Base-by-base conservation (phyloP, 2,888 invertebrate genomes). In the Microplitis manilae region DNA sequence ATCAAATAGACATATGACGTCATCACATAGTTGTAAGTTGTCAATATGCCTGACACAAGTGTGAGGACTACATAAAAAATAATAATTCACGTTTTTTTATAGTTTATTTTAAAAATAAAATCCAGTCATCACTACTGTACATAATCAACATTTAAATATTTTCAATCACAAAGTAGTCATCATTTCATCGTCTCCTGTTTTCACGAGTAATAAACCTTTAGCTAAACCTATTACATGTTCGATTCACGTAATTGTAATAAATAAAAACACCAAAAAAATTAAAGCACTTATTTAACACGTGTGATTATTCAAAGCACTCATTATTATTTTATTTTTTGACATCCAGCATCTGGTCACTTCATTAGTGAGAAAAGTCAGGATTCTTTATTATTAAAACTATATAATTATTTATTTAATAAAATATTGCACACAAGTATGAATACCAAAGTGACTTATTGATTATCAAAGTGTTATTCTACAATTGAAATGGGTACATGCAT, bases 401-500 rank as follows among this genome's bases (percentile, higher is more conserved):
- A 50, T 50, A 50, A 50, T 50, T 50, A 50, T 50, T 50, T 50
- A 13, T 50, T 50, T 13, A 50, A 50, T 13, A 50, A 30, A 13
- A 50, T 13, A 50, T 50, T 50, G 30, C 4, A 30, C 30, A 30
- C 30, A 30, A 30, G 30, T 30, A 30, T 30, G 13, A 50, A 50
- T 13, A 50, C 8, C 8, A 50, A 8, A 50, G 50, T 50, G 50
- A 50, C 50, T 9, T 9, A 50, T 50, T 50, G 50, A 50, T 50
- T 50, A 8, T 50, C 8, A 50, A 50, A 50, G 50, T 13, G 50
- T 50, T 50, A 13, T 50, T 50, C 50, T 50, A 50, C 50, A 50
- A 50, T 50, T 50, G 50, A 50, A 50, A 50, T 50, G 50, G 50
- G 50, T 50, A 50, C 50, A 50, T 50, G 50, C 50, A 50, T 50